Evolutionary conservation across 2,113 vertebrate species (phyloP).

Genomic region (Nicator chloris): DNA sequence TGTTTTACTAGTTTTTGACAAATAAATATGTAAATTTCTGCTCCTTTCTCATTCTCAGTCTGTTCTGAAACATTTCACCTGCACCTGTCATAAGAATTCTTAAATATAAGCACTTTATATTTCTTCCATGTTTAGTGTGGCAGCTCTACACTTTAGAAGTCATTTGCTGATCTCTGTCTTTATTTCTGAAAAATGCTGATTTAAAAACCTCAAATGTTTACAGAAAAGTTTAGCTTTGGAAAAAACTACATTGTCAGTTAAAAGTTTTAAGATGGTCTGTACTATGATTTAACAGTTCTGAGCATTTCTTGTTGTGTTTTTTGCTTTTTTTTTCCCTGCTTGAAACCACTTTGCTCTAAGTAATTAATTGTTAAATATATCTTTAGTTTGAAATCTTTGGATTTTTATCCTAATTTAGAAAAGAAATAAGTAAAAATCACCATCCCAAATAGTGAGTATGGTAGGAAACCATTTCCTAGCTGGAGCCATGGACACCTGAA

Average conservation of each 20-base stretch:
- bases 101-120: not conserved
- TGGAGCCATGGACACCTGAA: too few species aligned
- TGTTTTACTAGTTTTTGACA: not conserved
- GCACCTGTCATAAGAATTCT: not conserved
- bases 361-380: not conserved
- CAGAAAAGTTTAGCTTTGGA: not conserved
- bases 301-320: not conserved
- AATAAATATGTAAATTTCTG: not conserved
- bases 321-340: fast-evolving
- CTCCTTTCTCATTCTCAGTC: not conserved
- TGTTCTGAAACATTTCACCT: not conserved
- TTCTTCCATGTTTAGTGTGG: not conserved
- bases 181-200: not conserved
- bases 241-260: not conserved
- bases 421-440: not conserved
- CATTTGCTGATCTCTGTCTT: not conserved
- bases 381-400: not conserved
- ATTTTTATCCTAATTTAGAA: not conserved
- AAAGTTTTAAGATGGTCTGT: not conserved
- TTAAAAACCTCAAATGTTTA: not conserved
- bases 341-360: not conserved
- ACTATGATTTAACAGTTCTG: not conserved
- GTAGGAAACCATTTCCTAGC: not conserved
- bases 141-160: not conserved
- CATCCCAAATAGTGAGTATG: not conserved